Conservation (phyloP, 2,888 invertebrate genomes). For the Clusia tigrina region DNA sequence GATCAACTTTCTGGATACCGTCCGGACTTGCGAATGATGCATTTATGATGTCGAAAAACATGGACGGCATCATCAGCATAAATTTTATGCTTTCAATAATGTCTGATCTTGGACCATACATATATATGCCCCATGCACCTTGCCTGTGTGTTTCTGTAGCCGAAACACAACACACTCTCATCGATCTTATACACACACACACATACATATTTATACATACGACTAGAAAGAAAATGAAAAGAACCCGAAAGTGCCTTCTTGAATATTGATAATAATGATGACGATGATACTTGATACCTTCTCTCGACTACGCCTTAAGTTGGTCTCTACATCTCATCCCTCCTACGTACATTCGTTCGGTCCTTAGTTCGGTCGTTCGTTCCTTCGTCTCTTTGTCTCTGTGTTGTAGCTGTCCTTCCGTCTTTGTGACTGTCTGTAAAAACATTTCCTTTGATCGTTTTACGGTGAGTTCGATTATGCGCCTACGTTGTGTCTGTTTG, state of each 20-base stretch:
- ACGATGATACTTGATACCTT: slow-evolving; percentile 53
- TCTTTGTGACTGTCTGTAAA: neutral
- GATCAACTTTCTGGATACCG: slow-evolving; percentile 4
- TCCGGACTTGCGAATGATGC: too few relatives aligned
- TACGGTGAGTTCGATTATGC: neutral
- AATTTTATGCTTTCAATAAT: slow-evolving; percentile 20
- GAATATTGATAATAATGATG: slow-evolving; percentile 49
- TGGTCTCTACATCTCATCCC: neutral
- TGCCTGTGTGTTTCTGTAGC: too few relatives aligned
- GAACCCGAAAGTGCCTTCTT: slow-evolving; percentile 42
- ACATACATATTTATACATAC: neutral
- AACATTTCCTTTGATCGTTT: neutral
- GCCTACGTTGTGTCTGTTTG: slow-evolving; percentile 7
- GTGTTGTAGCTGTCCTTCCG: neutral
- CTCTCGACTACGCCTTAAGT: slow-evolving; percentile 24
- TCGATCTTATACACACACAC: slow-evolving; percentile 27
- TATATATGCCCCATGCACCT: too few relatives aligned
- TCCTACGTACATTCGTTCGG: too few relatives aligned
- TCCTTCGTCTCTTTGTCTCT: neutral
- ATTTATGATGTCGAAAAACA: neutral
- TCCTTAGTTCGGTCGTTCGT: neutral
- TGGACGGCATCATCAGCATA: slow-evolving; percentile 23
- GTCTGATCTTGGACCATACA: too few relatives aligned
- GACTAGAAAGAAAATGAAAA: slow-evolving; percentile 10
- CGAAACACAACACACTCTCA: slow-evolving; percentile 24